Percentiles rank a stretch among this genome's conserved stretches.
Evolutionary conservation across 1,140 invertebrate genomes (phyloP).

Genomic region (Lepidotrigona ventralis): DNA sequence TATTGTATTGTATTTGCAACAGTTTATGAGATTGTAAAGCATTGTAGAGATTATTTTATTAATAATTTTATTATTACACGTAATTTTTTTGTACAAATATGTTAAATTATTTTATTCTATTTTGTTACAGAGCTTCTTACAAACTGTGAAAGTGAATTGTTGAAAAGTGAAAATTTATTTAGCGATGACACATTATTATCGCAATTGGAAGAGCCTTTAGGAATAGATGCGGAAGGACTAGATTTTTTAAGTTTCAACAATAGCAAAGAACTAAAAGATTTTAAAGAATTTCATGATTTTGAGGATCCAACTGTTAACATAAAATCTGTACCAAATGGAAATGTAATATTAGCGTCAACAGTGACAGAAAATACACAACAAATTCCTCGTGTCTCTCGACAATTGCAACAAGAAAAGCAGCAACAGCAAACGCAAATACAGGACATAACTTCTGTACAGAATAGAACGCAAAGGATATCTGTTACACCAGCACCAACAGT

Average conservation of each 20-base stretch:
- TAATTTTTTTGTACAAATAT: too few species aligned
- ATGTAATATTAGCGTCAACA: constrained; percentile 50
- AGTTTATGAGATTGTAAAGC: too few species aligned
- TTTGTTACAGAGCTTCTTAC: constrained; percentile 70
- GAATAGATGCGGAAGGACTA: constrained; percentile 71
- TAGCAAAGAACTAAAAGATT: constrained; percentile 57
- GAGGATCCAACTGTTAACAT: constrained; percentile 58
- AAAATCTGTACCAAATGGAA: constrained; percentile 55
- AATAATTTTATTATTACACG: too few species aligned
- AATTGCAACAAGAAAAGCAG: constrained; percentile 33
- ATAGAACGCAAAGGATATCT: constrained; percentile 65
- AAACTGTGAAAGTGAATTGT: constrained; percentile 76
- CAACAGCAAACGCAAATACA: constrained; percentile 43
- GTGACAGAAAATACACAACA: constrained; percentile 53
- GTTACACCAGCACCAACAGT: constrained; percentile 66
- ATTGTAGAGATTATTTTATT: too few species aligned
- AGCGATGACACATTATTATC: constrained; percentile 74
- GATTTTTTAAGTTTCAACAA: constrained; percentile 70
- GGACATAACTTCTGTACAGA: constrained; percentile 49
- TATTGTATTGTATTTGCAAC: too few species aligned
- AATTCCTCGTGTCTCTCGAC: constrained; percentile 36
- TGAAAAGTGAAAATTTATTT: constrained; percentile 76
- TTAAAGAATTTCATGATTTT: constrained; percentile 61
- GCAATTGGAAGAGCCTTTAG: constrained; percentile 72
- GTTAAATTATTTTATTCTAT: too few species aligned